Evolutionary conservation across 2,797 vertebrate genomes (phyloP).

Genomic region (Peromyscus melanophrys): DNA sequence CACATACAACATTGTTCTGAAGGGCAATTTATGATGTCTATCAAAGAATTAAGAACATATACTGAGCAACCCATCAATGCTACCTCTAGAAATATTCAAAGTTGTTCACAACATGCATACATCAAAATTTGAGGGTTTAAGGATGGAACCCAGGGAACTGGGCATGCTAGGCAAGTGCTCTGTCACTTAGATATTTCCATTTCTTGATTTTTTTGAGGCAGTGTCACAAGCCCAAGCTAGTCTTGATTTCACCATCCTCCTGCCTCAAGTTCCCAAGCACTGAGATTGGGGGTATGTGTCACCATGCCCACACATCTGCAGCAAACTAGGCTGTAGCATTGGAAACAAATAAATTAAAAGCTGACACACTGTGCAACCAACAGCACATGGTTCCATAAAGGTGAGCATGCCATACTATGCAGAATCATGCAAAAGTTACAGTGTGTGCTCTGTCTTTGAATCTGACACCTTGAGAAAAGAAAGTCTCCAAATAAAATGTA

Average conservation of each 20-base stretch:
- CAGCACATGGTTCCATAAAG: no score
- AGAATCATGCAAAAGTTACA: background rate
- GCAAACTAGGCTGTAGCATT: background rate
- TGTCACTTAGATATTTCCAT: background rate
- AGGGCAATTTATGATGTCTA: background rate
- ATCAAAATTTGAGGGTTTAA: background rate
- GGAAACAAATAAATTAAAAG: background rate
- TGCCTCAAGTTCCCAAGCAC: background rate
- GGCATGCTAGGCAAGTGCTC: background rate
- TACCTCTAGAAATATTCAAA: background rate
- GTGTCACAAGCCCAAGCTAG: background rate
- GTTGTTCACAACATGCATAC: background rate
- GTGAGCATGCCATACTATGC: fast-evolving
- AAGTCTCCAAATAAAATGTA: background rate
- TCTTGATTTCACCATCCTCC: no score
- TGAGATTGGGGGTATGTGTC: fast-evolving
- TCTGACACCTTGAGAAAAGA: background rate
- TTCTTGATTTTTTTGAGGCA: background rate
- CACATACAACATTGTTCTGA: background rate
- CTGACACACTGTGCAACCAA: background rate
- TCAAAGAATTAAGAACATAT: background rate
- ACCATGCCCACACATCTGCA: fast-evolving
- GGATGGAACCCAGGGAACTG: background rate
- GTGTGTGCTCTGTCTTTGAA: background rate
- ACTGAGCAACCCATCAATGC: background rate